phyloP scores from a whole-genome alignment of 2,797 vertebrate species.

The Erithacus rubecula region DNA sequence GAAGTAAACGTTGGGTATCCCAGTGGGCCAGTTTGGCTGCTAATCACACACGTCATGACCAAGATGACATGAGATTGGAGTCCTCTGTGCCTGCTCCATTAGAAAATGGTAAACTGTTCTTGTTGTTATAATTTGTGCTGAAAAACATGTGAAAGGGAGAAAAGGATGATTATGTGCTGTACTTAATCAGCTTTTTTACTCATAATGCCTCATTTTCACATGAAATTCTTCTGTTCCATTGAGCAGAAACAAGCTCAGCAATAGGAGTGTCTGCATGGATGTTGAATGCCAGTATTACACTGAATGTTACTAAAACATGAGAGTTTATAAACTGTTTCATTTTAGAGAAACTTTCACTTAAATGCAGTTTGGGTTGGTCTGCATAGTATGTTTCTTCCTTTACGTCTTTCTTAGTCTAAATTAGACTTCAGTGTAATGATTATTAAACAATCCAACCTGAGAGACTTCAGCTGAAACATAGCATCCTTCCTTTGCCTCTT shows the following conservation, averaged over 20 bases:
- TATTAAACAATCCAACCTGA: background rate
- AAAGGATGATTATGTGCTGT: background rate
- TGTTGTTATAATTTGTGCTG: background rate
- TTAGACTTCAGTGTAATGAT: background rate
- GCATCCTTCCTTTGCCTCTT: background rate
- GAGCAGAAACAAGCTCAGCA: background rate
- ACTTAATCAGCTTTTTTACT: background rate
- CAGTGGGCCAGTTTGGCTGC: conserved; percentile 96
- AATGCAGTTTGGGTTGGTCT: background rate
- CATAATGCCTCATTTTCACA: background rate
- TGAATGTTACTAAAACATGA: background rate
- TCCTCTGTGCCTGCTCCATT: conserved; percentile 79
- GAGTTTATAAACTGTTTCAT: background rate
- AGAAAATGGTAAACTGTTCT: conserved; percentile 84
- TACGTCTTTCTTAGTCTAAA: background rate
- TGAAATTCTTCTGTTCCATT: background rate
- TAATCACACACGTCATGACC: conserved; percentile 92
- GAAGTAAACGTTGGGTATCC: conserved; percentile 92
- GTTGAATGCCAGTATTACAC: background rate
- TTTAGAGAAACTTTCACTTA: background rate
- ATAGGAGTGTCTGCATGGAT: background rate
- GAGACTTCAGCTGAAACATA: background rate
- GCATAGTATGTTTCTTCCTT: background rate
- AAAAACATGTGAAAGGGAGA: background rate
- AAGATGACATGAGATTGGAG: conserved; percentile 87